These are phyloP conservation scores for Leptogaster cylindrica DNA, from an alignment of 2,888 invertebrate genomes.

Conservation along the genomic window DNA sequence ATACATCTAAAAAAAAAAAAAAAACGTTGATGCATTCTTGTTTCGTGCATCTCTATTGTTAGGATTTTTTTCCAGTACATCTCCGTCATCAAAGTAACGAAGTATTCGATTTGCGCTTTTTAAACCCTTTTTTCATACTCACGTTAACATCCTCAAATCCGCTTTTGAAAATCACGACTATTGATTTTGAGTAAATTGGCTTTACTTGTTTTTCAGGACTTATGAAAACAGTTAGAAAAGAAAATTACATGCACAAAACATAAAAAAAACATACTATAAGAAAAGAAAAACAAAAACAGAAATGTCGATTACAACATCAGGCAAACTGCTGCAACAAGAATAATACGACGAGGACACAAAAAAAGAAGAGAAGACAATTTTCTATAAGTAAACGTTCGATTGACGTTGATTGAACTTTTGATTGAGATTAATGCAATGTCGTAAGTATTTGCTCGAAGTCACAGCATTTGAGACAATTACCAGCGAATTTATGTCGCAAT, in stretches of 20 bases:
- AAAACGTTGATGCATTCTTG: too few species aligned
- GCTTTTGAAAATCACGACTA: constrained; percentile 3
- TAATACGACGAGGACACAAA: too few species aligned
- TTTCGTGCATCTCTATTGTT: too few species aligned
- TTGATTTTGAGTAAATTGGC: not conserved
- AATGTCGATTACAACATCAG: not conserved
- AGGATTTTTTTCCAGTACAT: too few species aligned
- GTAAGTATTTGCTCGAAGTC: not conserved
- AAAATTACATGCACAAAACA: too few species aligned
- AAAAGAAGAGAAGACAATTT: too few species aligned
- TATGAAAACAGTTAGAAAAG: too few species aligned
- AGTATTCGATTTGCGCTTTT: not conserved
- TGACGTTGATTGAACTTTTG: constrained; percentile 46
- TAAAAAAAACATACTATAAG: too few species aligned
- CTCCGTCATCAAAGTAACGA: too few species aligned
- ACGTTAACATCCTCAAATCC: not conserved
- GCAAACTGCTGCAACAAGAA: too few species aligned
- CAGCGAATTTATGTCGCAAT: constrained; percentile 8
- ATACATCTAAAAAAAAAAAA: too few species aligned
- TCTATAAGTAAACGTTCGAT: constrained; percentile 43
- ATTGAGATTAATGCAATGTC: constrained; percentile 44
- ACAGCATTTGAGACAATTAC: constrained; percentile 2
- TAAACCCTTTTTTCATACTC: not conserved
- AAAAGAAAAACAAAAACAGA: constrained; percentile 1
- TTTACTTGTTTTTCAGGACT: constrained; percentile 14